Evolutionary conservation across 2,888 invertebrate species (phyloP), one percentile per base, ranked within the genome.

Genomic region (Hybos culiciformis): DNA sequence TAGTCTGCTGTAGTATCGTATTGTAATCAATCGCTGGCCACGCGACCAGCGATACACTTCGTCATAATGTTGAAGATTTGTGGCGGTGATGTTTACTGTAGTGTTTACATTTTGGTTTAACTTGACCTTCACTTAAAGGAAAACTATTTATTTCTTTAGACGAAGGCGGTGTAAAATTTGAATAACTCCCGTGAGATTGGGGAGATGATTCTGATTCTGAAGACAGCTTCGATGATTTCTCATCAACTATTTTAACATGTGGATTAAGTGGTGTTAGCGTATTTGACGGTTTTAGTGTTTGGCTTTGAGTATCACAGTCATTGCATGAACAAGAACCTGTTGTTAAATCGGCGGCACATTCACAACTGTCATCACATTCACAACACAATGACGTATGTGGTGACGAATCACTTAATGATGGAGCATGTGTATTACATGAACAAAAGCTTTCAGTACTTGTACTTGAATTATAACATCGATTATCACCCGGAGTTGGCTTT

Each of bases 1-100:
- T 65, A 36, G 65, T 64, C 50, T 66, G 64, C 51, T 66, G 63
- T 46, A 66, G 56, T 49, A 66, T 49, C 32, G 63, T 58, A 44
- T 65, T 65, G 7, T 65, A 60, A 57, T 66, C 64, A 51, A 67
- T 66, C 48, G 66, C 67, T 63, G 67, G 67, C 67, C 67, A 67
- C 48, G 63, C 58, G 62, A 65, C 66, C 65, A 67, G 64, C 64
- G 67, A 65, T 50, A 65, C 63, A 55, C 63, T 66, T 61, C 65
- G 67, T 67, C 67, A 67, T 67, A 67, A 67, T 46, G 62, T 58
- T 41, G 57, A 52, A 43, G 62, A 55, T 53, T 62, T 61, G 47
- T 58, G 59, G 18, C 60, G 53, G 44, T 60, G 58, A 37, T 61
- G 59, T 48, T 61, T 62, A 29, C 56, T 59, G 48, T 56, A 58